Percentiles rank a stretch among this genome's conserved stretches.
These are phyloP conservation scores for Drosophila limbata DNA, from an alignment of 2,888 invertebrate genomes.

Conservation along the genomic window DNA sequence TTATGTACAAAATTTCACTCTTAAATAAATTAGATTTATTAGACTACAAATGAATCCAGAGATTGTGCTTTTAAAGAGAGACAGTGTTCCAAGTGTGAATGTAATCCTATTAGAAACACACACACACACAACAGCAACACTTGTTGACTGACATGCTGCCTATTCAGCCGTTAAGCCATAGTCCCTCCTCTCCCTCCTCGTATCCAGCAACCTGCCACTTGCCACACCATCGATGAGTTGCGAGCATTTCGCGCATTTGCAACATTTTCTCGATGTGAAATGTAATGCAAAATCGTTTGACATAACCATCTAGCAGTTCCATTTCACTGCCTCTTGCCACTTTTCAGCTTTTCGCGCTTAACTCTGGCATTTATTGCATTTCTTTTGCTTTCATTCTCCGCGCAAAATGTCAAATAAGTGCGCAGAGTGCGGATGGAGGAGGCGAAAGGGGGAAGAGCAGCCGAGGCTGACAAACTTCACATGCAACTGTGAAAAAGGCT, in stretches of 20 bases:
- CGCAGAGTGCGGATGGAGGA: background rate
- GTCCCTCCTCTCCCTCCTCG: background rate
- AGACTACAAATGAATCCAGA: background rate
- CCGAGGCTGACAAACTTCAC: constrained; percentile 49
- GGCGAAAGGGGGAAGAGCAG: background rate
- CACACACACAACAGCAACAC: background rate
- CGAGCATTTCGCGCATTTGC: constrained; percentile 58
- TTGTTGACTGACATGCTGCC: constrained; percentile 42
- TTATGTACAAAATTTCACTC: background rate
- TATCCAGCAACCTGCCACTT: background rate
- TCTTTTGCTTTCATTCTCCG: constrained; percentile 40
- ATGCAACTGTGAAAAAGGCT: constrained; percentile 50
- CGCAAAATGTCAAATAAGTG: constrained; percentile 49
- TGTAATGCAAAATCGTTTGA: constrained; percentile 69
- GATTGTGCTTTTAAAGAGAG: background rate
- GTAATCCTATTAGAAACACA: constrained; percentile 21
- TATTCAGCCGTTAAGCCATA: constrained; percentile 30
- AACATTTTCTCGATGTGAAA: constrained; percentile 59
- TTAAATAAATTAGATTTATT: background rate
- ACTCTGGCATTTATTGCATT: constrained; percentile 77
- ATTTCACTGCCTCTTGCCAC: constrained; percentile 1
- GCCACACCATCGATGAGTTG: constrained; percentile 23
- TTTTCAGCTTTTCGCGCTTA: constrained; percentile 28
- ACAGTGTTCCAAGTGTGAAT: constrained; percentile 5
- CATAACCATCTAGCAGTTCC: constrained; percentile 36